phyloP scores from a whole-genome alignment of 2,888 invertebrate species.

The Sphecodes monilicornis region DNA sequence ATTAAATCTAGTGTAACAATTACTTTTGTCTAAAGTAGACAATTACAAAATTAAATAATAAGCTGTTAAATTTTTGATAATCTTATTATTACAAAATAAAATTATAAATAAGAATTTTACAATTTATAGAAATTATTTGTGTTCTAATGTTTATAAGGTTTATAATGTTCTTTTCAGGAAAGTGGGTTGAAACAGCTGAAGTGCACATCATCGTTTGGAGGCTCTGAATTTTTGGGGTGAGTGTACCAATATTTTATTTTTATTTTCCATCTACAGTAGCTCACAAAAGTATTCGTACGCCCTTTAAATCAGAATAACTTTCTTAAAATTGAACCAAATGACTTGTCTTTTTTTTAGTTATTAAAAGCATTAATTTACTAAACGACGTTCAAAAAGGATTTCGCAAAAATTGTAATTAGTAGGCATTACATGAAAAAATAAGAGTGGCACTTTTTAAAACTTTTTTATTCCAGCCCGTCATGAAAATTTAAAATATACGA shows the following conservation, averaged over 20 bases:
- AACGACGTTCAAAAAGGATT: too few relatives aligned
- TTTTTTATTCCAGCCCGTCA: too few relatives aligned
- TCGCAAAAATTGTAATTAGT: too few relatives aligned
- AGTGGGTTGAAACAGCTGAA: background rate
- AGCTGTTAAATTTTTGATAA: background rate
- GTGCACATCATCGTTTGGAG: background rate
- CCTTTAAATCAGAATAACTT: too few relatives aligned
- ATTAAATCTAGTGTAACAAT: background rate
- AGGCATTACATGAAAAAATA: too few relatives aligned
- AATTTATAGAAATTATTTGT: background rate
- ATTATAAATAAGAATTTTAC: background rate
- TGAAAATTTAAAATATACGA: too few relatives aligned
- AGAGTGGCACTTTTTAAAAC: too few relatives aligned
- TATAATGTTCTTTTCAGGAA: background rate
- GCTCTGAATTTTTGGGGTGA: background rate
- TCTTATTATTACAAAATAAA: background rate
- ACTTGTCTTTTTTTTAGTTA: too few relatives aligned
- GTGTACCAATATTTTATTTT: background rate
- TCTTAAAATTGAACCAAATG: too few relatives aligned
- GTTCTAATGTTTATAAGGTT: background rate
- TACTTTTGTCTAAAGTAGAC: background rate
- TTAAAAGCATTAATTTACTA: too few relatives aligned
- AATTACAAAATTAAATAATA: background rate
- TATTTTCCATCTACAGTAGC: background rate
- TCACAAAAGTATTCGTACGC: too few relatives aligned